Evolutionary conservation across 2,888 invertebrate species (phyloP).

Genomic region (Ophioninae sp.): DNA sequence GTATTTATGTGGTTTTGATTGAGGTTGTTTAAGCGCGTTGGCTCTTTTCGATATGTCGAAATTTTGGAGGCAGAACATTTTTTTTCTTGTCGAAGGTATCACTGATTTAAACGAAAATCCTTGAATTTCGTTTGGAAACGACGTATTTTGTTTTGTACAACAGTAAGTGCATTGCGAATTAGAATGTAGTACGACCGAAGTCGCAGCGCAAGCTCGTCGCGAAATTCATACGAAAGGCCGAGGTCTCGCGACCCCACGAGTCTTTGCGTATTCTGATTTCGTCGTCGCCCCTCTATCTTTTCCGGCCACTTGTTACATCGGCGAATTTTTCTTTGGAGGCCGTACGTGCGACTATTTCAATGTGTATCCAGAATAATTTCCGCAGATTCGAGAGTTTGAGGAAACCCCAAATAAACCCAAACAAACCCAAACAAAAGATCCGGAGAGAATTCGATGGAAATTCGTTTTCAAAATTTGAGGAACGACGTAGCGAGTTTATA

Average conservation of each 20-base stretch:
- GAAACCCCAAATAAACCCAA: constrained; percentile 8
- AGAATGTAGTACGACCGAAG: neutral
- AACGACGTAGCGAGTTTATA: constrained; percentile 16
- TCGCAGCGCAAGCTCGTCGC: neutral
- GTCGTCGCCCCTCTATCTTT: constrained; percentile 10
- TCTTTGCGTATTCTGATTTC: constrained; percentile 50
- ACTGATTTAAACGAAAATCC: too few relatives aligned
- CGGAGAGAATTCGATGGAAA: neutral
- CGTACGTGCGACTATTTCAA: constrained; percentile 27
- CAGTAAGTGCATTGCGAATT: neutral
- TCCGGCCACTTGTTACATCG: neutral
- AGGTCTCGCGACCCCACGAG: constrained; percentile 39
- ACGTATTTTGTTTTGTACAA: neutral
- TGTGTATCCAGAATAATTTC: neutral
- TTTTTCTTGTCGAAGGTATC: too few relatives aligned
- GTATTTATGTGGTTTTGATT: too few relatives aligned
- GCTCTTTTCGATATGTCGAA: too few relatives aligned
- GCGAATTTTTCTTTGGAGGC: constrained; percentile 45
- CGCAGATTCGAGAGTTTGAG: neutral
- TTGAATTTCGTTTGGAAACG: neutral
- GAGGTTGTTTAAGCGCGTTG: too few relatives aligned
- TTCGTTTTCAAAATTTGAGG: constrained; percentile 25
- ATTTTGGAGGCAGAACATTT: too few relatives aligned
- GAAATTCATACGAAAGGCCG: constrained; percentile 44
- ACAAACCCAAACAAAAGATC: neutral